Evolutionary conservation across 2,797 vertebrate species (phyloP), one percentile per base, ranked within the genome.

Genomic region (Choloepus didactylus): DNA sequence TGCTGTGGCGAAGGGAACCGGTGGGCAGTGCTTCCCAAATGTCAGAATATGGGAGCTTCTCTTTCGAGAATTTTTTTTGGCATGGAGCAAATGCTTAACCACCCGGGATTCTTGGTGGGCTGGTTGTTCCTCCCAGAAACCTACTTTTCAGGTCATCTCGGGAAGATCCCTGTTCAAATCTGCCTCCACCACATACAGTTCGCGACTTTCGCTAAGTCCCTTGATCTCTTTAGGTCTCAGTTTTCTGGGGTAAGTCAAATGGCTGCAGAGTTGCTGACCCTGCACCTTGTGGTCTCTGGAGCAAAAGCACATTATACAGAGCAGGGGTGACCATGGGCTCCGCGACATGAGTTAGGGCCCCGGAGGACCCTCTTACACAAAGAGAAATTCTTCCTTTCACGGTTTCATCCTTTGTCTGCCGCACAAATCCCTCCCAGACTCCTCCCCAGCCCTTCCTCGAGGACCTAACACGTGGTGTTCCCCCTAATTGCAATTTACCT

Each of bases 251-350:
- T 66, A 66, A 62, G 6, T 23, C 19, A 6, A 12, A 70, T 0
- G 4, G 38, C 0, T 9, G 35, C n/a, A 3, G 56, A 27, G 41
- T 4, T 0, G 6, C 5, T 1, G 5, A 23, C 4, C 44, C 18
- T 19, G 31, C 73, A 41, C 44, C 31, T 49, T 46, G 25, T 10
- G 44, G 29, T 27, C 67, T 41, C 0, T 2, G 69, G 3, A 2
- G n/a, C 18, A 1, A 16, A 0, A 4, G 9, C 18, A 2, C 14
- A 1, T 27, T 1, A 0, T 5, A 2, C 15, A 0, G 27, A 41
- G 11, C 31, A 3, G 14, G 62, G 75, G 44, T 0, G 21, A 80
- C 19, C 29, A 3, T 1, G 64, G 51, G n/a, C 27, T 79, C n/a
- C 25, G 12, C 3, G 46, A 2, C 35, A 4, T 0, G 19, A 56